Conservation (phyloP, 2,113 vertebrate species). For the Ailuropoda melanoleuca region DNA sequence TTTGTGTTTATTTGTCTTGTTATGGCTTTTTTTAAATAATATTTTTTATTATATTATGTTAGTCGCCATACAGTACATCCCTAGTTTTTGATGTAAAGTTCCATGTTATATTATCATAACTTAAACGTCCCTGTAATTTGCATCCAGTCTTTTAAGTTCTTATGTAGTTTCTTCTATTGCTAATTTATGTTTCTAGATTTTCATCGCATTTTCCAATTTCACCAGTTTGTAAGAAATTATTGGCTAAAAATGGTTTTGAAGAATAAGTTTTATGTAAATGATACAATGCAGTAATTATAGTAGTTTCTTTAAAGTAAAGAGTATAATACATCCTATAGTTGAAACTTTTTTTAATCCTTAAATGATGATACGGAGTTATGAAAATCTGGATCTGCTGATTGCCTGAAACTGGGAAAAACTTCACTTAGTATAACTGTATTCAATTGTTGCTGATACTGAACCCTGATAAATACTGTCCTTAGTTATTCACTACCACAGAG, state of each 20-base stretch:
- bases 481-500: background rate
- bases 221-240: background rate
- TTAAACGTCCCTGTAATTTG: background rate
- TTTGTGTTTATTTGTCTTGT: background rate
- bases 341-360: background rate
- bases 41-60: too few relatives aligned
- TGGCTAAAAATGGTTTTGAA: background rate
- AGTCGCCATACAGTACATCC: too few relatives aligned
- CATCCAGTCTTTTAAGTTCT: background rate
- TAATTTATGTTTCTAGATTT: conserved; percentile 23
- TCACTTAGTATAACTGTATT: background rate
- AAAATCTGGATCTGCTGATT: background rate
- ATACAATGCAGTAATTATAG: background rate
- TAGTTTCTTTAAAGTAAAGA: background rate
- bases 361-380: background rate
- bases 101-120: background rate
- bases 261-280: background rate
- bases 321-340: background rate
- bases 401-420: background rate
- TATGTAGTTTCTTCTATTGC: background rate
- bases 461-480: background rate
- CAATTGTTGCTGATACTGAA: background rate
- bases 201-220: background rate
- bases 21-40: background rate
- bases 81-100: too few relatives aligned